Evolutionary conservation across 2,888 invertebrate genomes (phyloP), one percentile per base, ranked within the genome.

Genomic region (Bibio marci): DNA sequence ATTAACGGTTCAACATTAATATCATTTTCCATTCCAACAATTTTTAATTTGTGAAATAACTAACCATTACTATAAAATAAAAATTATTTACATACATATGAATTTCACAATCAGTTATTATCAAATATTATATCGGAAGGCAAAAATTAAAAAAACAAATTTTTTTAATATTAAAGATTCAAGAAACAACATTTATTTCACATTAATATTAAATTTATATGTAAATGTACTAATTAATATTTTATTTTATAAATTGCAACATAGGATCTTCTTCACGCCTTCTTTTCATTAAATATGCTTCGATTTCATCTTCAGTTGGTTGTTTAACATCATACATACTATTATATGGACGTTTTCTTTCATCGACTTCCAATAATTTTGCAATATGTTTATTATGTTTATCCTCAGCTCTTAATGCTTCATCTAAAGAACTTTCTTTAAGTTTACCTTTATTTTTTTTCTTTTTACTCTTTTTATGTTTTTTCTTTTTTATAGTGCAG

Each of bases 291-390:
- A 80, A 76, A 64, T 82, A 95, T 1, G 91, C 91, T 58, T 97
- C 95, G 56, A 94, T 71, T 58, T 97, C 91, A 45, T 88, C 87
- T 43, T 87, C 85, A 0, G 88, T 82, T 0, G 90, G 91, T 43
- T 77, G 81, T 49, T 81, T 81, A 0, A 76, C 76, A 50, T 80
- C 37, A 28, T 28, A 76, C 80, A 85, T 85, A 52, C 88, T 90
- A 60, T 97, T 94, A 60, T 92, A 98, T 0, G 87, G 80, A 3
- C 95, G 70, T 52, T 92, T 90, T 13, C 94, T 69, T 52, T 97
- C 97, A 56, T 92, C 90, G 47, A 80, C 58, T 2, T 71, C 68
- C 41, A 83, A 56, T 2, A 83, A 54, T 46, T 67, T 63, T 0
- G 78, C 73, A 0, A 77, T 80, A 35, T 70, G 69, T 45, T 62